These are phyloP conservation scores for Lasius fuliginosus DNA, from an alignment of 2,888 invertebrate species.

Conservation along the genomic window DNA sequence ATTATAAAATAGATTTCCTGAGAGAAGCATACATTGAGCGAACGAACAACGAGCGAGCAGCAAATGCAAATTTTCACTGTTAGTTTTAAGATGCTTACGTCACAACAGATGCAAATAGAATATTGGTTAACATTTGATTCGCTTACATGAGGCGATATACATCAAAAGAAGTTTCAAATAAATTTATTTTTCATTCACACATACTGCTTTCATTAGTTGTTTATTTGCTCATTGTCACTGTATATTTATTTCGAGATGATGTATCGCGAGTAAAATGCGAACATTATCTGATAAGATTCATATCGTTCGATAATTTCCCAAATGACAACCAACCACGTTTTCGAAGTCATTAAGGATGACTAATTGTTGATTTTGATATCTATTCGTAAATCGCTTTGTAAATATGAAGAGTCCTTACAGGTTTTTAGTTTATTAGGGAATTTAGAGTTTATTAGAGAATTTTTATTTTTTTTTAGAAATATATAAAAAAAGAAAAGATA, in stretches of 20 bases:
- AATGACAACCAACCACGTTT: conserved; percentile 51
- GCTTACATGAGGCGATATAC: not conserved
- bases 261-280: conserved; percentile 41
- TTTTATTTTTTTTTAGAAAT: not conserved
- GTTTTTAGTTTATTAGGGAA: not conserved
- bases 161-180: not conserved
- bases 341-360: conserved; percentile 51
- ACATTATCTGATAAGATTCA: conserved; percentile 58
- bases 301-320: conserved; percentile 64
- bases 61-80: not conserved
- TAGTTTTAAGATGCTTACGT: not conserved
- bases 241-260: conserved; percentile 36
- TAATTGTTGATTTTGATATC: conserved; percentile 64
- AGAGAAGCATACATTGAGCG: not conserved
- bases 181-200: not conserved
- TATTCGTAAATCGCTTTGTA: conserved; percentile 59
- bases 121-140: not conserved
- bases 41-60: not conserved
- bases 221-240: not conserved
- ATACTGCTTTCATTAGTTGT: not conserved
- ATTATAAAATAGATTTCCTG: conserved; percentile 61
- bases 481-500: not conserved
- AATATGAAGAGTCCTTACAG: not conserved
- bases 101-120: not conserved
- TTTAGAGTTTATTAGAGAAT: not conserved